Base-by-base conservation (phyloP, 2,113 vertebrate genomes). In the Pogonocichla stellata region DNA sequence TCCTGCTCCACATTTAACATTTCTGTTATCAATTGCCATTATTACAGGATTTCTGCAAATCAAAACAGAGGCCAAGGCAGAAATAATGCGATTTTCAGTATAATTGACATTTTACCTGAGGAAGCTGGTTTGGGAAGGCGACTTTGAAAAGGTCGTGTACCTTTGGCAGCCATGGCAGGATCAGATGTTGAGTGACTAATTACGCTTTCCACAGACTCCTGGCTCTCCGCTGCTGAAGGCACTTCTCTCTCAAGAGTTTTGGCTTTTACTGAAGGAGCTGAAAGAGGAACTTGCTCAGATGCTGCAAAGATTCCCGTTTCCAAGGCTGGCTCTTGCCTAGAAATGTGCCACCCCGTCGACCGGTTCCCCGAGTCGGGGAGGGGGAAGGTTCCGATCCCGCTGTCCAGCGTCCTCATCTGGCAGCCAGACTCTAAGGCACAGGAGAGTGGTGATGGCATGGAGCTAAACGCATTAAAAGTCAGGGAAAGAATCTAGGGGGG, bases 401-500 rank as follows among this genome's bases (percentile, higher is more conserved):
- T 99, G 98, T 99, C 99, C 96, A 99, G 82, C 1, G 99, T 99
- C 95, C 99, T 98, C 98, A 99, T 99, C 98, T 99, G 99, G 97
- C 99, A 99, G 97, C 98, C 94, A 62, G 98, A 98, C 97, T 98
- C 99, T 99, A 95, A 48, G 56, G 95, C 67, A 97, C 29, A 98
- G 96, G 83, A 98, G 91, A 97, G 96, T 6, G 92, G 92, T 92
- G 90, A 97, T 23, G 64, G 78, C 51, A 29, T 79, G 79, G 53
- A 24, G 22, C 9, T n/a, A 38, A 77, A 84, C 71, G 72, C 6
- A 47, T 47, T 98, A 90, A 98, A 94, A 97, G 94, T 91, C 97
- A 98, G 40, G 74, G 96, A 96, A 97, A 97, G 40, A 94, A 92
- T 62, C 91, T 92, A 54, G 0, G 5, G 0, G 93, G 33, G 1